Base-by-base conservation (phyloP, 2,797 vertebrate genomes). In the Helostoma temminkii region DNA sequence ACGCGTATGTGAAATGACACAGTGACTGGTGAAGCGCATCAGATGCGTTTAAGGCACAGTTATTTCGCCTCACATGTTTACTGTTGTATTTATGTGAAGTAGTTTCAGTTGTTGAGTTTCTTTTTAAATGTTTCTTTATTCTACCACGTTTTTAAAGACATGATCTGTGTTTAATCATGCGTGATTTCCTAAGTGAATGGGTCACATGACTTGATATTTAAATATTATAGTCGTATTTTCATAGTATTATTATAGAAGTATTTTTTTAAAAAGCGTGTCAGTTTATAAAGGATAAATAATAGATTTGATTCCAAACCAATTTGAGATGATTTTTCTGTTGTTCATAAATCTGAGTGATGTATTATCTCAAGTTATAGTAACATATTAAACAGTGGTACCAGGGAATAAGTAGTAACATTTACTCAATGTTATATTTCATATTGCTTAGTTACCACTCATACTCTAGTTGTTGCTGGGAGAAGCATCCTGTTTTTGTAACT, bases 321-420 rank as follows among this genome's bases (percentile, higher is more conserved):
- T n/a, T n/a, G n/a, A n/a, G n/a, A n/a, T 5, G 11, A 46, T 28
- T 18, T 18, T 41, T 32, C 11, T 6, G 32, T 12, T 39, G 15
- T 53, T 54, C 4, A 19, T 24, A 36, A 16, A 53, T 19, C 5
- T 39, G 12, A 24, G 5, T n/a, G n/a, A n/a, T n/a, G n/a, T n/a
- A n/a, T 22, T 10, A 32, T 32, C 10, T 34, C 32, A 34, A 34
- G 32, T 34, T 34, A 34, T 34, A 34, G 10, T 9, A 11, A 34
- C 12, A 6, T 34, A 34, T 34, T 37, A 16, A 37, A 37, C 12
- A 95, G 94, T 94, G 93, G 94, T 96, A 93, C 92, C 92, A 93
- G 94, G 94, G 93, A 93, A 93, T 91, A 92, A 92, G 93, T 95
- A 94, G 93, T 42, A 42, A 94, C 86, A 42, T 90, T 91, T 89